Base-by-base conservation (phyloP, 2,888 invertebrate species). In the Trimorus sp. region DNA sequence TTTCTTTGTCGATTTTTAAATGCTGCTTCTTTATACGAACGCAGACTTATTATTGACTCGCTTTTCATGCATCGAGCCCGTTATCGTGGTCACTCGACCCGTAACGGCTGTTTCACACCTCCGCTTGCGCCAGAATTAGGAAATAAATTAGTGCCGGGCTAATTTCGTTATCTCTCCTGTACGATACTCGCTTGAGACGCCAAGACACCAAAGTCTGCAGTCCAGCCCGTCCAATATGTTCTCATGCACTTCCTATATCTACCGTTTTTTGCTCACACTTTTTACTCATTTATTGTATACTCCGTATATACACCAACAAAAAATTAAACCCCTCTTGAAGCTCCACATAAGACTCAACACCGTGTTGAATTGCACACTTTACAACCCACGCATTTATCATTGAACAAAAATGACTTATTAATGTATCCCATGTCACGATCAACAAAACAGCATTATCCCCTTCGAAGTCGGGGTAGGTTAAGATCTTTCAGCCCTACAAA, bases 101-200 rank as follows among this genome's bases (percentile, higher is more conserved):
- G 85, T 88, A 91, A 90, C 89, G 90, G 87, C 89, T 91, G 90
- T 91, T 91, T 91, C 91, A 91, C 91, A 91, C 91, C 91, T 91
- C 90, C 90, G 90, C 90, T 89, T 88, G 89, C 85, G 83, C 89
- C 89, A 85, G 90, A 91, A 91, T 91, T 91, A 91, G 91, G 91
- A 90, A 90, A 91, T 91, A 91, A 91, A 91, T 90, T 91, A 91
- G 91, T 88, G 86, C 86, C 90, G 89, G 89, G 90, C 91, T 91
- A 91, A 91, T 91, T 91, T 90, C 88, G 91, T 91, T 91, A 91
- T 91, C 91, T 91, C 87, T 84, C 75, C 85, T 84, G 86, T 86
- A 86, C 85, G 86, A 84, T 87, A 84, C 86, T 86, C 86, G 87
- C 86, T 87, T 86, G 86, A 87, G 86, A 82, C 78, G 82, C 74